Percentiles rank a stretch among this genome's conserved stretches.
These are phyloP conservation scores for Dufourea novaeangliae DNA, from an alignment of 1,140 invertebrate genomes.

Conservation along the genomic window DNA sequence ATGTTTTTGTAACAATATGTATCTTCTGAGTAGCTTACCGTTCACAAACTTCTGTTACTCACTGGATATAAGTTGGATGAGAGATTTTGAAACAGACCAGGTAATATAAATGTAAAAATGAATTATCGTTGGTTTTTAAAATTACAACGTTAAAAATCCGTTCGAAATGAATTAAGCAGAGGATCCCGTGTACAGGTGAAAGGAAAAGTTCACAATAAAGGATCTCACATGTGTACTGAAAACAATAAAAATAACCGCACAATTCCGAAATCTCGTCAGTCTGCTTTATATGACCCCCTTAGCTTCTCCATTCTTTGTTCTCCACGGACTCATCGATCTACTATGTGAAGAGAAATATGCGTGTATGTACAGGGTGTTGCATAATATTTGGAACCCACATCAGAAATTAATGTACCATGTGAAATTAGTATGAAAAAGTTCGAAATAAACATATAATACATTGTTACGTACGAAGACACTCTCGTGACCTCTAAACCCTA, in stretches of 20 bases:
- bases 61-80: too few relatives aligned
- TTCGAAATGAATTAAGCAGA: background rate
- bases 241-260: slow-evolving; percentile 44
- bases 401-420: background rate
- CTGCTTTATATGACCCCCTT: slow-evolving; percentile 21
- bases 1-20: too few relatives aligned
- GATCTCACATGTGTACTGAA: slow-evolving; percentile 23
- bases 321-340: background rate
- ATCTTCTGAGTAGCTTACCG: too few relatives aligned
- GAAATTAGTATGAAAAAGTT: too few relatives aligned
- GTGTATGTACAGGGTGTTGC: background rate
- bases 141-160: background rate
- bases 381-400: background rate
- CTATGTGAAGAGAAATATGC: slow-evolving; percentile 13
- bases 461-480: too few relatives aligned
- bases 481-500: too few relatives aligned
- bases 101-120: too few relatives aligned
- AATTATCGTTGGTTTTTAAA: too few relatives aligned
- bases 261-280: slow-evolving; percentile 30
- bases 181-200: background rate
- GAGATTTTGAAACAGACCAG: too few relatives aligned
- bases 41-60: too few relatives aligned
- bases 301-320: slow-evolving; percentile 16
- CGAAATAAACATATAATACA: too few relatives aligned
- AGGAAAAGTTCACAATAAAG: slow-evolving; percentile 18